Base-by-base conservation (phyloP, 2,797 vertebrate genomes). In the Muraenolepis orangiensis region DNA sequence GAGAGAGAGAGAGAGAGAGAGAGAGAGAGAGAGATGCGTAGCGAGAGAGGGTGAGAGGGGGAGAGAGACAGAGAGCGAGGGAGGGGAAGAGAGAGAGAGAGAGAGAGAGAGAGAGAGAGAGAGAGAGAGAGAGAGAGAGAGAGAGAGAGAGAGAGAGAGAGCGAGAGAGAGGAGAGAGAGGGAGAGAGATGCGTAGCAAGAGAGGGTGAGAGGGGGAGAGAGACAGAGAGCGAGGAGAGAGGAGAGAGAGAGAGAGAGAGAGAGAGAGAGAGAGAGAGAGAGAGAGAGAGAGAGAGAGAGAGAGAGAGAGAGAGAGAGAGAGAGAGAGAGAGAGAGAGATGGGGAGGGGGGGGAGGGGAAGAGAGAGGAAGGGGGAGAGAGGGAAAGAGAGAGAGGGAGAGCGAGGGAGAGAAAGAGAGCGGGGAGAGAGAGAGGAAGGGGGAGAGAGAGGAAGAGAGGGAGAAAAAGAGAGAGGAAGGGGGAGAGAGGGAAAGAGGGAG, bases 71-170 rank as follows among this genome's bases (percentile, higher is more conserved):
- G n/a, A n/a, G n/a, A n/a, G n/a, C n/a, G n/a, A n/a, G n/a, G n/a
- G n/a, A n/a, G n/a, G n/a, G n/a, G n/a, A n/a, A n/a, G n/a, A n/a
- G n/a, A n/a, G n/a, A n/a, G n/a, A n/a, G n/a, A n/a, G n/a, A n/a
- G n/a, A n/a, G n/a, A 78, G 88, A 88, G 89, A 87, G 81, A 75
- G 40, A 69, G 71, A 70, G 38, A 34, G 57, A 30, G 40, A 34
- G 29, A 73, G 51, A 26, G 36, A 36, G 32, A 36, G 66, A 12
- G 38, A 28, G 70, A 66, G 74, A 20, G 42, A 23, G 69, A 64
- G 14, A 30, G 16, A 40, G 42, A 28, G 68, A 75, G 38, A 69
- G 72, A 70, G 40, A 71, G 75, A 74, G 76, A n/a, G n/a, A n/a
- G n/a, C n/a, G n/a, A n/a, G n/a, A n/a, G n/a, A n/a, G n/a, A n/a